Evolutionary conservation across 2,888 invertebrate genomes (phyloP), one percentile per base, ranked within the genome.

Genomic region (Elmis aenea): DNA sequence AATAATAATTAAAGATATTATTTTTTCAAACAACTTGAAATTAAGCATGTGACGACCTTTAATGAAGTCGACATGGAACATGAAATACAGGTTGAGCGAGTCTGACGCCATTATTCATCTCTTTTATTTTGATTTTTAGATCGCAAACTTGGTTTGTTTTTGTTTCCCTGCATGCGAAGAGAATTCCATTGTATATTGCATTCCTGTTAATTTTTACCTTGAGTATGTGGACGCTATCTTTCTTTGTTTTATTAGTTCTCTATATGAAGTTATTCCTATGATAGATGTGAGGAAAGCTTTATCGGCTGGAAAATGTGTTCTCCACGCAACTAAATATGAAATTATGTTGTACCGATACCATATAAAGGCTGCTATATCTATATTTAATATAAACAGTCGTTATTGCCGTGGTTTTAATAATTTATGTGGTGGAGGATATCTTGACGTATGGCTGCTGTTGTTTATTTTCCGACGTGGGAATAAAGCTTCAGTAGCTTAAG

Each of bases 101-200:
- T 67, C 61, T 57, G 63, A 62, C 66, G 66, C 66, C 67, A 67
- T 67, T 65, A 66, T 55, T 67, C 66, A 67, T 67, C 64, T 63
- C 65, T 64, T 66, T 67, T 67, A 66, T 64, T 66, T 67, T 62
- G 64, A 62, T 66, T 67, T 66, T 46, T 55, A 56, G 57, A 59
- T 59, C 58, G 58, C 53, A 49, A 55, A 56, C 51, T 56, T 50
- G 44, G 46, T 55, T 58, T 53, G 56, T 57, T 60, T 59, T 59
- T 59, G 57, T 59, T 60, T 58, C 49, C 53, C 51, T 51, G 63
- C 62, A 64, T 63, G 64, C 63, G 63, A 63, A 49, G 56, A 59
- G 64, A 63, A 64, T 66, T 64, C 65, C 64, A 62, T 64, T 64
- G 64, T 61, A 48, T 54, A 51, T 50, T 55, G 61, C 55, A 55